These are phyloP conservation scores for Osmerus mordax DNA, from an alignment of 2,113 vertebrate genomes.

Conservation along the genomic window DNA sequence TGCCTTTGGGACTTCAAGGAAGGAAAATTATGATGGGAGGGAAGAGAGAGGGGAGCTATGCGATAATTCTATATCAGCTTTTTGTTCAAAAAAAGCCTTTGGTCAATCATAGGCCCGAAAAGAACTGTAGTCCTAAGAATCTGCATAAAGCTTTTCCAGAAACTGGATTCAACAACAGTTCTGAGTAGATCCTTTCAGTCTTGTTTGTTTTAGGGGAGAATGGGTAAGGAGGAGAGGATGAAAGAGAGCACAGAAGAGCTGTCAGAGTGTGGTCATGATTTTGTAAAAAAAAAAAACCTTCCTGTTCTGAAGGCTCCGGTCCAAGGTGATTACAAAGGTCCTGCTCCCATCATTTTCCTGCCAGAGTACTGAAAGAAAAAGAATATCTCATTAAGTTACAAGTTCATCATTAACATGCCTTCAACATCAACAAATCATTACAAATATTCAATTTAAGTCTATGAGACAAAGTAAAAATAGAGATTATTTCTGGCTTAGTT, in stretches of 20 bases:
- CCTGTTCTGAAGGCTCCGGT: constrained; percentile 23
- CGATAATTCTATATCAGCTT: not conserved
- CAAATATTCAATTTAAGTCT: not conserved
- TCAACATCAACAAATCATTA: not conserved
- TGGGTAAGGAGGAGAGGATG: constrained; percentile 33
- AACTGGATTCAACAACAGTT: not conserved
- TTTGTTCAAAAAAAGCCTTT: not conserved
- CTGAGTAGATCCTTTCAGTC: not conserved
- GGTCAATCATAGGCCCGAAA: not conserved
- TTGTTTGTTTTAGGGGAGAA: not conserved
- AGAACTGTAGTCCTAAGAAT: not conserved
- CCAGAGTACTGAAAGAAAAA: constrained; percentile 54
- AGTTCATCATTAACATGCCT: not conserved
- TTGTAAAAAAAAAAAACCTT: constrained; percentile 14
- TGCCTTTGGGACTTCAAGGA: constrained; percentile 48
- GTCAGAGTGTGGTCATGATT: constrained; percentile 46
- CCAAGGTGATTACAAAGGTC: constrained; percentile 26
- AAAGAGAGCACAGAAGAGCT: constrained; percentile 11
- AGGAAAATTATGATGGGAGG: constrained; percentile 16
- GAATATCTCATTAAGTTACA: constrained; percentile 17
- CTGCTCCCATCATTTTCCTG: constrained; percentile 34
- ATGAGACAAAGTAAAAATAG: no score
- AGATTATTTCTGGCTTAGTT: no score
- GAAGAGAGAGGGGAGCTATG: not conserved
- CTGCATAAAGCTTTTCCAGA: not conserved